Base-by-base conservation (phyloP, 2,888 invertebrate species). In the Melitaea athalia region DNA sequence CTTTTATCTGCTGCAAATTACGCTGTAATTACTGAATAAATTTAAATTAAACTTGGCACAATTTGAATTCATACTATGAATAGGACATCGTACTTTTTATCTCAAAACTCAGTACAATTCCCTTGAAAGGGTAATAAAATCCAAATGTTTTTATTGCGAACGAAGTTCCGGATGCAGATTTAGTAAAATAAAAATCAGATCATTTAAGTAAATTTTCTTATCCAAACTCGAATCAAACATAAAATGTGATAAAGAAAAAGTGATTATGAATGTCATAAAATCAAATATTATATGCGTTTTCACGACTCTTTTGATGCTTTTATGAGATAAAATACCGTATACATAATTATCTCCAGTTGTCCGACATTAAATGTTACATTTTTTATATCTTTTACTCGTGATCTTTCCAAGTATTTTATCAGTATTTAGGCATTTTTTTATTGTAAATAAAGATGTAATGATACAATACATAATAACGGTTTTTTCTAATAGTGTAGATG, bases 401-500 rank as follows among this genome's bases (percentile, higher is more conserved):
- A 3, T 7, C 38, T 57, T 15, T 38, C n/a, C n/a, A 8, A n/a
- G n/a, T 33, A 33, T 55, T 38, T 14, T 33, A 31, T 33, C n/a
- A 6, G 14, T 55, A 55, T 55, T 17, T n/a, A 15, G 15, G 15
- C 15, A 15, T 42, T 42, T 15, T 57, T 38, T 38, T 33, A 7
- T 33, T 38, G 8, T 14, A 11, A n/a, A 8, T 57, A 42, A 15
- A 3, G 5, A 33, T 14, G 8, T 38, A 38, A 33, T 14, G n/a
- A 42, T 50, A n/a, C n/a, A 24, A 42, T 57, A 63, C 24, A 59
- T 62, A 33, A 17, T 4, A 43, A 24, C 10, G 24, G 11, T 17
- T 47, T 17, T 55, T 43, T 50, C 55, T 59, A 59, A 14, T 47
- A n/a, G 53, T 45, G 49, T 15, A 15, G 43, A 45, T 42, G 14